A percentile compares a stretch with the other conserved stretches of the same genome.
Evolutionary conservation across 2,113 vertebrate genomes (phyloP).

Genomic region (Dicaeum eximium): DNA sequence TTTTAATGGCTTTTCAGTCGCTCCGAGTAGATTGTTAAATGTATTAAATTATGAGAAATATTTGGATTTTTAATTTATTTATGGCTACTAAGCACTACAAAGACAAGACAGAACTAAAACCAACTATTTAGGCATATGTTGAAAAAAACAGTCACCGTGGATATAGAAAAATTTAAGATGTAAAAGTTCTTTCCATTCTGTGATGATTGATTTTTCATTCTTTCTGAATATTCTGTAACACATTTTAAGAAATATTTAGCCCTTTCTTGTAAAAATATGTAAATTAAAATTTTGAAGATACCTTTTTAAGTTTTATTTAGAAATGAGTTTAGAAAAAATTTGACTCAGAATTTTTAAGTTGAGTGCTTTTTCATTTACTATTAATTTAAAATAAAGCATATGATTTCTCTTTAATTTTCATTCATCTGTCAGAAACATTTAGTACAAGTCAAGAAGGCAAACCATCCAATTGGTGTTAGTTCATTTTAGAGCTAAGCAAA

Average conservation of each 20-base stretch:
- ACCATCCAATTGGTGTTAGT: background rate
- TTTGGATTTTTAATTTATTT: background rate
- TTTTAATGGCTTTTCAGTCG: background rate
- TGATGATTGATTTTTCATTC: background rate
- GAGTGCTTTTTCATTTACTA: background rate
- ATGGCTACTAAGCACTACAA: background rate
- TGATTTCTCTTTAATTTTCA: background rate
- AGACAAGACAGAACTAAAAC: background rate
- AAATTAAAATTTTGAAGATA: background rate
- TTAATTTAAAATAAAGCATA: background rate
- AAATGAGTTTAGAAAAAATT: background rate
- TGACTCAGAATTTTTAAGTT: background rate
- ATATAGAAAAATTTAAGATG: background rate
- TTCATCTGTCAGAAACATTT: background rate
- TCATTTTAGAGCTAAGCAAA: background rate
- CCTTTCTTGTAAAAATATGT: background rate
- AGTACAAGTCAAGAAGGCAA: background rate
- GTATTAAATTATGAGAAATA: background rate
- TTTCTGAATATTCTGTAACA: background rate
- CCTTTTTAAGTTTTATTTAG: rapidly evolving
- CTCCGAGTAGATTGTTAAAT: background rate
- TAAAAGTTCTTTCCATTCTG: background rate
- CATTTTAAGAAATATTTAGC: background rate
- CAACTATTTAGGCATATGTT: background rate
- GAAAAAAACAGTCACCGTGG: background rate